Percentiles rank a stretch among this genome's conserved stretches.
These are phyloP conservation scores for Ctenosaura bakeri DNA, from an alignment of 2,797 vertebrate genomes.

Conservation along the genomic window DNA sequence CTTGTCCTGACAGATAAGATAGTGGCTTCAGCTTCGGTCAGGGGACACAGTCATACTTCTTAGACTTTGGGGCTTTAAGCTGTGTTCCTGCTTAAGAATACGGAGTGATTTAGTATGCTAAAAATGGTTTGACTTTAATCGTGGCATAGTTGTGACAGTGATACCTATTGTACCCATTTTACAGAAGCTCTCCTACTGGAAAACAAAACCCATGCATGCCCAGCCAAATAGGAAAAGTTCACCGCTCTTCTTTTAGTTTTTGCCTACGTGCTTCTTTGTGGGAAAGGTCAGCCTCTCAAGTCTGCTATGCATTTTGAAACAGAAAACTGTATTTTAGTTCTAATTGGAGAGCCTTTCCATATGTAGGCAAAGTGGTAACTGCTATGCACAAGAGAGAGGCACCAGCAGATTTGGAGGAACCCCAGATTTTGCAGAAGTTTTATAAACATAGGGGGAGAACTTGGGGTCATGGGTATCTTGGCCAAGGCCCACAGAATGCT, in stretches of 20 bases:
- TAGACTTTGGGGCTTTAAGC: too few relatives aligned
- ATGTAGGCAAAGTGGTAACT: background rate
- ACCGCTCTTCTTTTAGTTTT: background rate
- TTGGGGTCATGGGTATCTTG: background rate
- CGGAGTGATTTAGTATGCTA: background rate
- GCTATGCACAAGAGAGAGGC: background rate
- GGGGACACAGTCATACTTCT: too few relatives aligned
- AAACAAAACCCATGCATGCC: background rate
- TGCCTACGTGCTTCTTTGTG: too few relatives aligned
- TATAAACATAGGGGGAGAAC: background rate
- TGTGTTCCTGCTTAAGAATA: too few relatives aligned
- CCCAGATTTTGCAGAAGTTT: background rate
- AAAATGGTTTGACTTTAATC: background rate
- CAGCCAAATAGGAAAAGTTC: too few relatives aligned
- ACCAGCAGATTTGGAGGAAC: too few relatives aligned
- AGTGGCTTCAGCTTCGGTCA: too few relatives aligned
- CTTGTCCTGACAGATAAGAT: too few relatives aligned
- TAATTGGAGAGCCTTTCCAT: too few relatives aligned
- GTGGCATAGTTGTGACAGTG: background rate
- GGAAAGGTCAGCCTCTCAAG: background rate
- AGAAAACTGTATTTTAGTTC: too few relatives aligned
- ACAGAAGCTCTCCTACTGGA: background rate
- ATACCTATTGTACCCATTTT: background rate
- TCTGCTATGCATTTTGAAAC: too few relatives aligned
- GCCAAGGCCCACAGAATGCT: background rate